Conservation (phyloP, 2,113 vertebrate species). For the Platycercus adscitus region DNA sequence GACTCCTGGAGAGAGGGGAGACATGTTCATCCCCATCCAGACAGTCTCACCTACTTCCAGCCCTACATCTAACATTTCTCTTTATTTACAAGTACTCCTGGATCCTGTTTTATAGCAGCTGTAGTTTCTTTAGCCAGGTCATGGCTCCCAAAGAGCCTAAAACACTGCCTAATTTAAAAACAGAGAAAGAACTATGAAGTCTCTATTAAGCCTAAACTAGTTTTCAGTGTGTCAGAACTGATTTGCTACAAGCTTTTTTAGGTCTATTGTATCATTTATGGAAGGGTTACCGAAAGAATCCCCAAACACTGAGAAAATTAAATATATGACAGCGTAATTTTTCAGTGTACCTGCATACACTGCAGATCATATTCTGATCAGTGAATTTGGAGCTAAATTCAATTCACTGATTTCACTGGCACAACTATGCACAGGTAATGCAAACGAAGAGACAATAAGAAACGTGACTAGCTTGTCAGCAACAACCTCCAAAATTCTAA, state of each 20-base stretch:
- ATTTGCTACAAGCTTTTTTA: conserved; percentile 19
- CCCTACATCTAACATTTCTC: background rate
- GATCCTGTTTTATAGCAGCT: background rate
- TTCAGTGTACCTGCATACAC: background rate
- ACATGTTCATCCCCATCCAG: background rate
- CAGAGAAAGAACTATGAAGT: background rate
- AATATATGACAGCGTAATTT: conserved; percentile 23
- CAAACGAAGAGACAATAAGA: background rate
- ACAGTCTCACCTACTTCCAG: background rate
- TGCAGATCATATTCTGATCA: background rate
- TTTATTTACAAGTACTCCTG: background rate
- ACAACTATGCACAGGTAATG: background rate
- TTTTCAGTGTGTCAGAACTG: conserved; percentile 27
- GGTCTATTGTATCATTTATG: background rate
- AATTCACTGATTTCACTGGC: background rate
- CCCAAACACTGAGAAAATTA: conserved; percentile 4
- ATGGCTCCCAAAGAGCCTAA: background rate
- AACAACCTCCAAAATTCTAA: background rate
- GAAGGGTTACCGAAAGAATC: background rate
- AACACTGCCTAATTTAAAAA: background rate
- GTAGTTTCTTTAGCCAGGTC: background rate
- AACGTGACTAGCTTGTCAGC: background rate
- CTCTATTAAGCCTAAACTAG: background rate
- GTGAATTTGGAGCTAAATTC: conserved; percentile 18
- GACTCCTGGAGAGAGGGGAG: background rate